These are phyloP conservation scores for Diplodus puntazzo DNA, from an alignment of 2,797 vertebrate genomes.

Conservation along the genomic window DNA sequence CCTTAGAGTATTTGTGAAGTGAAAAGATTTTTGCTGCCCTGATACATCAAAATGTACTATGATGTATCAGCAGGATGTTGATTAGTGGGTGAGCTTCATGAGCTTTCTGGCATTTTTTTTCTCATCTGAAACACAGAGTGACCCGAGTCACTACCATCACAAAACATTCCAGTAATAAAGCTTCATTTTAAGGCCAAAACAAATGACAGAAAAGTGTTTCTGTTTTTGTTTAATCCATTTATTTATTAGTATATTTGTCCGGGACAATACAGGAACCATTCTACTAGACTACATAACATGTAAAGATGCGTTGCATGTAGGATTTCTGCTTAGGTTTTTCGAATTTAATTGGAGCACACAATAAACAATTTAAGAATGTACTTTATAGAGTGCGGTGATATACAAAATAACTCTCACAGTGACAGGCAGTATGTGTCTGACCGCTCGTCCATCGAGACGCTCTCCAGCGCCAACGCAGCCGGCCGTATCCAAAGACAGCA, in stretches of 20 bases:
- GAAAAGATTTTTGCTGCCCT: background rate
- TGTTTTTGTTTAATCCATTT: too few species aligned
- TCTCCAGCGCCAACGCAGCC: constrained; percentile 89
- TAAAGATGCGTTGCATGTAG: too few species aligned
- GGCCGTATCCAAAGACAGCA: constrained; percentile 84
- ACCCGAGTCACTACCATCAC: background rate
- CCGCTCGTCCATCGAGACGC: constrained; percentile 84
- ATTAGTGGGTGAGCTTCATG: background rate
- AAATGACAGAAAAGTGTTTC: background rate
- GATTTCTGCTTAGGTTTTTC: too few species aligned
- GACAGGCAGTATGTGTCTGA: constrained; percentile 88
- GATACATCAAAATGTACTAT: background rate
- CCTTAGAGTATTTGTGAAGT: background rate
- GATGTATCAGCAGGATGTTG: background rate
- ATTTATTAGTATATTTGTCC: too few species aligned
- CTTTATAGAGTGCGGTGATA: background rate
- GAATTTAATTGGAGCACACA: too few species aligned
- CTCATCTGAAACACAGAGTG: background rate
- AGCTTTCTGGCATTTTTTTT: background rate
- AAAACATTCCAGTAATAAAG: background rate
- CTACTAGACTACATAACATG: too few species aligned
- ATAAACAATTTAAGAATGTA: background rate
- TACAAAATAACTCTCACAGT: constrained; percentile 67
- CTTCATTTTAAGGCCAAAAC: background rate
- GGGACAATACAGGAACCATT: too few species aligned